Conservation (phyloP, 2,888 invertebrate species). For the Callinectes sapidus region DNA sequence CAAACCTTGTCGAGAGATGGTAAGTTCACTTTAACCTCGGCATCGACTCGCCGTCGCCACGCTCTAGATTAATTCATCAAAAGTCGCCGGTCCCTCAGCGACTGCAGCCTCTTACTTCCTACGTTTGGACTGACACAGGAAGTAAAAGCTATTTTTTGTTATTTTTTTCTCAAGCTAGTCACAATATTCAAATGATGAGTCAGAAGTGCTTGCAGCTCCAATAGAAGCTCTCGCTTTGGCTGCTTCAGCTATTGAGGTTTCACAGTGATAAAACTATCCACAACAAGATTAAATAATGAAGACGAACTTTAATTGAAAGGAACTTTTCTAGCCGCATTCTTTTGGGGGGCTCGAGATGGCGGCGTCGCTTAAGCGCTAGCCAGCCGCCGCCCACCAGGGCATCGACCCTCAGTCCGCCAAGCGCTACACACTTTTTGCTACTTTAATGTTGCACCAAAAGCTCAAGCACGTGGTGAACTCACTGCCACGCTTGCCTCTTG, state of each 20-base stretch:
- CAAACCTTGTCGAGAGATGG: background rate
- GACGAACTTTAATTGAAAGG: no score
- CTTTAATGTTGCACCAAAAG: slow-evolving; percentile 23
- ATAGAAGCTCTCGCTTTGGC: background rate
- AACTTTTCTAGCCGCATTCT: background rate
- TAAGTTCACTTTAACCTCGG: slow-evolving; percentile 13
- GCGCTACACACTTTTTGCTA: slow-evolving; percentile 5
- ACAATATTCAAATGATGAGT: background rate
- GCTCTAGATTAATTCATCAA: background rate
- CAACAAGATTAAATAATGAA: background rate
- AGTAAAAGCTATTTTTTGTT: background rate
- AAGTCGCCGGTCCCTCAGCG: background rate
- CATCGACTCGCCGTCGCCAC: slow-evolving; percentile 22
- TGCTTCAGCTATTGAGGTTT: background rate
- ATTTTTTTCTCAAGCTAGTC: background rate
- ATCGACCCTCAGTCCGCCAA: background rate
- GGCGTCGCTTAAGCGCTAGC: background rate
- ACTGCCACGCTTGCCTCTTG: slow-evolving; percentile 11
- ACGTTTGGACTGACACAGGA: background rate
- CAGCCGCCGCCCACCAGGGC: slow-evolving; percentile 21
- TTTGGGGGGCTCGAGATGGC: slow-evolving; percentile 17
- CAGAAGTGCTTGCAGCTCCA: background rate
- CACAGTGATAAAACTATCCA: background rate
- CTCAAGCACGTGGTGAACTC: slow-evolving; percentile 6
- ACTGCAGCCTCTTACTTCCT: background rate